Evolutionary conservation across 1,140 invertebrate species (phyloP), one percentile per base, ranked within the genome.

Genomic region (Thrips palmi): DNA sequence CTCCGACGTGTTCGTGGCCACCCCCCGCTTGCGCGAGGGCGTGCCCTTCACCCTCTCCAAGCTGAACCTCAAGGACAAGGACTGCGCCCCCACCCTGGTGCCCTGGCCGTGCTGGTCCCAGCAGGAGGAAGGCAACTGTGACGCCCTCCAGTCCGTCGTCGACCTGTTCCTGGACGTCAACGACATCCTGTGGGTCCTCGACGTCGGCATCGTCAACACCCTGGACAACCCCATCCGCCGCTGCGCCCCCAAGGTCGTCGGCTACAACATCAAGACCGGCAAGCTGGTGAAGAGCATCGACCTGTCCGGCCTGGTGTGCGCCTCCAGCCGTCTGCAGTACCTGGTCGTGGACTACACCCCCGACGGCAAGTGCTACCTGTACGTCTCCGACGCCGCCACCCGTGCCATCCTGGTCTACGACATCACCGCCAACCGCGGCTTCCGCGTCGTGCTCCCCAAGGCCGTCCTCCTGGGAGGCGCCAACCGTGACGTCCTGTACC

Each of bases 131-230:
- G 67, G 66, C 14, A 68, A 68, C 47, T 70, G 68, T 41, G 52
- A 68, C 23, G 67, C 67, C 0, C 45, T 74, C 2, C 69, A 73
- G 41, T 70, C 61, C 7, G 71, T 59, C 7, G 64, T 73, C 2
- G 71, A 75, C 47, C 49, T 73, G 3, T 57, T 54, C 24, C 42
- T 74, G 17, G 71, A 74, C 50, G 46, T 51, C 11, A 52, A 68
- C 49, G 67, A 68, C 41, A 62, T 70, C n/a, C 50, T 78, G 1
- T 79, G 76, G 75, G 60, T 68, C 2, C 54, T 79, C 31, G 74
- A 78, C 46, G 62, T 62, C 27, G 75, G 75, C 24, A 58, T 75
- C 23, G 64, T 71, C 1, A 71, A 77, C 42, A 74, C 69, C 1
- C 47, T 75, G 30, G 64, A 68, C 36, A 59, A 65, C 23, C 71